Percentiles rank a stretch among this genome's conserved stretches.
Evolutionary conservation across 2,797 vertebrate genomes (phyloP).

Genomic region (Epinephelus coioides): DNA sequence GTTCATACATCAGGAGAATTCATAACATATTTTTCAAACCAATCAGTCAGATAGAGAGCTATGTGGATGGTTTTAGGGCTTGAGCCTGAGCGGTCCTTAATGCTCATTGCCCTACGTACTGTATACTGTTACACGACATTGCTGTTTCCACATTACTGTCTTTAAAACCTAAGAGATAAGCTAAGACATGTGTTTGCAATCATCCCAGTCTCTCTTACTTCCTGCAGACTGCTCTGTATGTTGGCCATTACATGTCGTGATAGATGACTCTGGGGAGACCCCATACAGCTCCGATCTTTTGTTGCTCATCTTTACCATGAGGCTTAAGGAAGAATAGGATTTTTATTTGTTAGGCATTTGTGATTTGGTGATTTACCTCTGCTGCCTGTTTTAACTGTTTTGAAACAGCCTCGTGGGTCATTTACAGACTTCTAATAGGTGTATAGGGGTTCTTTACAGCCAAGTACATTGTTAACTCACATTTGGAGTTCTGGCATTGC

Average conservation of each 20-base stretch:
- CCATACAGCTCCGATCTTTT: slow-evolving; percentile 39
- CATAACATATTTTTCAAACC: not conserved
- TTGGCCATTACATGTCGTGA: slow-evolving; percentile 60
- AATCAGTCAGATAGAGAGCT: slow-evolving; percentile 6
- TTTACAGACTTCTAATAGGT: slow-evolving; percentile 33
- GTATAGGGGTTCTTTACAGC: slow-evolving; percentile 36
- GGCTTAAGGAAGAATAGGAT: not conserved
- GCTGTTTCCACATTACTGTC: slow-evolving; percentile 70
- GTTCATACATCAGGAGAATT: too few species aligned
- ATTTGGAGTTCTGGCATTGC: slow-evolving; percentile 45
- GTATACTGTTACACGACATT: slow-evolving; percentile 62
- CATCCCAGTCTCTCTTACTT: slow-evolving; percentile 69
- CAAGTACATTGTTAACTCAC: slow-evolving; percentile 39
- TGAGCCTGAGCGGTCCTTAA: slow-evolving; percentile 27
- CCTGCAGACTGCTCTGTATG: slow-evolving; percentile 60
- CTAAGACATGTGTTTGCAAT: slow-evolving; percentile 80
- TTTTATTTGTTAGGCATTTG: slow-evolving; percentile 42
- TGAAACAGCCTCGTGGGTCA: slow-evolving; percentile 12
- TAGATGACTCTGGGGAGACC: slow-evolving; percentile 42
- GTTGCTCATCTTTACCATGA: slow-evolving; percentile 19
- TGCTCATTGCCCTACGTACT: slow-evolving; percentile 32
- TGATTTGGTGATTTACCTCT: slow-evolving; percentile 39
- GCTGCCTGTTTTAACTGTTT: slow-evolving; percentile 18
- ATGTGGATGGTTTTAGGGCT: slow-evolving; percentile 13
- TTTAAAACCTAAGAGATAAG: slow-evolving; percentile 76